A percentile compares a stretch with the other conserved stretches of the same genome.
These are phyloP conservation scores for Salvator merianae DNA, from an alignment of 2,113 vertebrate genomes.

Conservation along the genomic window DNA sequence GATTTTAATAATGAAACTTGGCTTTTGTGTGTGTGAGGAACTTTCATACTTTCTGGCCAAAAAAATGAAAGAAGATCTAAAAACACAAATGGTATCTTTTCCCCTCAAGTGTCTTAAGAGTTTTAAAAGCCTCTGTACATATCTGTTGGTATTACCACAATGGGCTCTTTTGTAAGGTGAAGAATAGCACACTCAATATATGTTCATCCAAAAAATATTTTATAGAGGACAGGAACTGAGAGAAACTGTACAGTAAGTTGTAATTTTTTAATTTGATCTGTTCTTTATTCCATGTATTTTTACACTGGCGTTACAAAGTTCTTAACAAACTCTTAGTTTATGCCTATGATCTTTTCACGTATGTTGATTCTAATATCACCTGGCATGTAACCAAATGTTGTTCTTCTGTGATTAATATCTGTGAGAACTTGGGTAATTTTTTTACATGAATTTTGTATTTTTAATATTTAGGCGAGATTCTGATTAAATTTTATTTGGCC, in stretches of 20 bases:
- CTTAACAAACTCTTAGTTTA: too few species aligned
- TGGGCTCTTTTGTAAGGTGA: constrained; percentile 59
- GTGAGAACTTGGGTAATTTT: too few species aligned
- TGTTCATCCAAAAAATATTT: constrained; percentile 65
- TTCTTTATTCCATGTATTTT: background rate
- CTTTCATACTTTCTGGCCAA: constrained; percentile 65
- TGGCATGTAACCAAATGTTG: too few species aligned
- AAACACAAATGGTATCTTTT: constrained; percentile 27
- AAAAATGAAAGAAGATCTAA: constrained; percentile 49
- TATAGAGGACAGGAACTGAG: constrained; percentile 54
- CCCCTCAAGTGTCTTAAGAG: constrained; percentile 39
- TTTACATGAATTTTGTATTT: too few species aligned
- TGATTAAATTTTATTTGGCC: too few species aligned
- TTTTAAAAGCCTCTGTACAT: constrained; percentile 39
- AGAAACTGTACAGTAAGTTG: constrained; percentile 13
- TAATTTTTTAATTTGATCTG: background rate
- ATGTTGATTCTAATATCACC: too few species aligned
- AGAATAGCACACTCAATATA: constrained; percentile 62
- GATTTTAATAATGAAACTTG: constrained; percentile 60
- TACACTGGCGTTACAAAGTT: too few species aligned
- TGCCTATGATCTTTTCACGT: too few species aligned
- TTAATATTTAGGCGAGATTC: too few species aligned
- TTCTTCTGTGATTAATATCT: too few species aligned
- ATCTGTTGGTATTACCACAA: background rate
- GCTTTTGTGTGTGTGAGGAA: constrained; percentile 20